Evolutionary conservation across 2,113 vertebrate species (phyloP), one percentile per base, ranked within the genome.

Genomic region (Maccullochella peelii): DNA sequence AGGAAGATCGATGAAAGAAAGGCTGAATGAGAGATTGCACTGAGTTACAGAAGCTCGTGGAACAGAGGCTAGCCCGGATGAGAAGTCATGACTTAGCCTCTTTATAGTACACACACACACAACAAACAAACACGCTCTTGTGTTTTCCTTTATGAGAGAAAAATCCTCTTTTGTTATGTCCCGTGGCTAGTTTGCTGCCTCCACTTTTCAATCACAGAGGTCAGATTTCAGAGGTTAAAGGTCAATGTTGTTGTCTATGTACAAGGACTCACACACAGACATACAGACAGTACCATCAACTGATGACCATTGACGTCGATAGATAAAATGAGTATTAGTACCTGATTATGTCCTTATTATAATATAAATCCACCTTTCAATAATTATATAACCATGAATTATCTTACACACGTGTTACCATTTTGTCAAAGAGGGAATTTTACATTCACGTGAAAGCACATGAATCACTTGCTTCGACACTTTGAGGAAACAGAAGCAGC

Each of bases 211-310:
- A 23, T 33, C 47, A 42, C 36, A 70, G 9, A 57, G 69, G 85
- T 77, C 79, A 76, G 23, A 77, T 79, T 21, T 72, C 80, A 82
- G 73, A 79, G 79, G 86, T 74, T 25, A 33, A 71, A 30, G 74
- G 84, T 79, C 57, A 78, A 40, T 1, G 36, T 15, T 50, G n/a
- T 38, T 69, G 73, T 63, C 57, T 14, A 63, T 50, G 66, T 36
- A 62, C 27, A 63, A 6, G 30, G 23, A 44, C n/a, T 55, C 27
- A 61, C 27, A 59, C 54, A 36, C 57, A 52, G 57, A 38, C 63
- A 59, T 40, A 30, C 6, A 58, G 55, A 59, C 25, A 16, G 15
- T 59, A 15, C 16, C 18, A 1, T 18, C 4, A 9, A 8, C 6
- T 61, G 68, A 7, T 54, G 9, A n/a, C 67, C 11, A 3, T 23